Percentiles rank a stretch among this genome's conserved stretches.
Conservation (phyloP, 2,797 vertebrate genomes). For the Yasuhikotakia modesta region DNA sequence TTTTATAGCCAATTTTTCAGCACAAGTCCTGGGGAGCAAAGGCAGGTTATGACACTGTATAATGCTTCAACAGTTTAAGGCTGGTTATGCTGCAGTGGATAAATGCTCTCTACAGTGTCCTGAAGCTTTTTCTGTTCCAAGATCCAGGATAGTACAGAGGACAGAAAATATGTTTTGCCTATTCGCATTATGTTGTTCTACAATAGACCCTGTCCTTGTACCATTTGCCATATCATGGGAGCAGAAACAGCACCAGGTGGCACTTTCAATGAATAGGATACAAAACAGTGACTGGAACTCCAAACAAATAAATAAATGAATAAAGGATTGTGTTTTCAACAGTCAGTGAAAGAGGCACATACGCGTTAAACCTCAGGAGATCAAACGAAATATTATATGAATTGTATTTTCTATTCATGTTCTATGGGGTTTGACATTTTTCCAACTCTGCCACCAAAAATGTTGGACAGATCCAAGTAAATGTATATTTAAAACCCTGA, state of each 20-base stretch:
- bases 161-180: slow-evolving; percentile 24
- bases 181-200: slow-evolving; percentile 8
- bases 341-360: too few relatives aligned
- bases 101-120: slow-evolving; percentile 16
- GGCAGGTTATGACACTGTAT: slow-evolving; percentile 15
- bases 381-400: too few relatives aligned
- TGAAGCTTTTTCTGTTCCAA: slow-evolving; percentile 1
- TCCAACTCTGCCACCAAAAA: too few relatives aligned
- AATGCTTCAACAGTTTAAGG: slow-evolving; percentile 10
- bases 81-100: not conserved
- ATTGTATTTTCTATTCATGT: too few relatives aligned
- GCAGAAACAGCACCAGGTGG: slow-evolving; percentile 2
- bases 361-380: too few relatives aligned
- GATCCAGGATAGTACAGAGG: not conserved
- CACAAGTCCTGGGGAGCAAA: not conserved
- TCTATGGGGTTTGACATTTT: too few relatives aligned
- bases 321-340: not conserved
- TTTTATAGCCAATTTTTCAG: slow-evolving; percentile 28
- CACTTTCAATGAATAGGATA: not conserved
- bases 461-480: too few relatives aligned
- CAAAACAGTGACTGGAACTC: not conserved
- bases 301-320: not conserved
- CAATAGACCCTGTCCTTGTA: not conserved
- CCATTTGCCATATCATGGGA: slow-evolving; percentile 21
- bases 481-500: too few relatives aligned